Conservation (phyloP, 2,888 invertebrate species). For the Euplexia lucipara region DNA sequence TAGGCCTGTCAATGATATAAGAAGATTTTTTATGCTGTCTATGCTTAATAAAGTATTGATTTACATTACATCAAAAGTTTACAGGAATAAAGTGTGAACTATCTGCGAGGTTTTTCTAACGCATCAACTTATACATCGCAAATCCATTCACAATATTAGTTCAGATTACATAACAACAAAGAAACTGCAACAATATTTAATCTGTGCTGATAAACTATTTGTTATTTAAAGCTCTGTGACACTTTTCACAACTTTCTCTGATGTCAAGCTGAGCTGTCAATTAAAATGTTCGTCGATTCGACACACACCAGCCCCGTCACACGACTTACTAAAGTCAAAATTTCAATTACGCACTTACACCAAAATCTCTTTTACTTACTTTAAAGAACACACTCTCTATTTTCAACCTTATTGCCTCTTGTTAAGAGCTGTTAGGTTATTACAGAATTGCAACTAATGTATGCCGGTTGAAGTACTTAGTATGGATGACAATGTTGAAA, state of each 20-base stretch:
- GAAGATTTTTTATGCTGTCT: no score
- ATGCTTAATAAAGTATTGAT: no score
- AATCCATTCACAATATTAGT: slow-evolving; percentile 46
- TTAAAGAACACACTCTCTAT: slow-evolving; percentile 32
- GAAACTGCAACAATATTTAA: slow-evolving; percentile 39
- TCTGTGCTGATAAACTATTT: slow-evolving; percentile 45
- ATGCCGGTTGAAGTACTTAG: slow-evolving; percentile 81
- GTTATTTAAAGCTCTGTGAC: slow-evolving; percentile 52
- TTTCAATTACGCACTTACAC: slow-evolving; percentile 83
- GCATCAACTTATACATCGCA: background rate
- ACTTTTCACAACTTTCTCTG: slow-evolving; percentile 66
- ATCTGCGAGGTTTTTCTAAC: background rate
- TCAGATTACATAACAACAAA: slow-evolving; percentile 25
- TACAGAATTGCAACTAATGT: slow-evolving; percentile 32
- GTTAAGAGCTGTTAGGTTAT: slow-evolving; percentile 22
- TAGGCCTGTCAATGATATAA: no score
- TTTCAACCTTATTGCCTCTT: slow-evolving; percentile 40
- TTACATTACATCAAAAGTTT: no score
- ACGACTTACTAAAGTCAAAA: slow-evolving; percentile 88
- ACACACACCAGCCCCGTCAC: slow-evolving; percentile 85
- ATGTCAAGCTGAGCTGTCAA: slow-evolving; percentile 80
- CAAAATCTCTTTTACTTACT: slow-evolving; percentile 40
- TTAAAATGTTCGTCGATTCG: slow-evolving; percentile 78
- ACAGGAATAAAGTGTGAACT: background rate
- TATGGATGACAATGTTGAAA: slow-evolving; percentile 88